These are phyloP conservation scores for Sternarchorhynchus goeldii DNA, from an alignment of 2,797 vertebrate genomes.

Conservation along the genomic window DNA sequence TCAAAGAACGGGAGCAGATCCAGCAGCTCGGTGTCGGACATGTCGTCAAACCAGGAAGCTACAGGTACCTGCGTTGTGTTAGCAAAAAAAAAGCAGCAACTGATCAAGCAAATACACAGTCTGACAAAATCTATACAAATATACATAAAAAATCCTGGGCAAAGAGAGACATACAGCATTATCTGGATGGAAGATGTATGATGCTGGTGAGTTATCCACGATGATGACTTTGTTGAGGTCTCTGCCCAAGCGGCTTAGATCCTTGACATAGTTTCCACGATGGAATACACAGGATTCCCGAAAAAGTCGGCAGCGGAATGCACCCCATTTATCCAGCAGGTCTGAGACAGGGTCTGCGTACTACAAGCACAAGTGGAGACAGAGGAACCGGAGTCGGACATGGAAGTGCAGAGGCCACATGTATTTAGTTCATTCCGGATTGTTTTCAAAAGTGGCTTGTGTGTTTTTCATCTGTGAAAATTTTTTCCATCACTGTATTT, in stretches of 20 bases:
- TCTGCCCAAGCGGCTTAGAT: constrained; percentile 92
- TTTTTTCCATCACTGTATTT: not conserved
- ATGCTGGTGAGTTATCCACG: constrained; percentile 95
- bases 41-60: constrained; percentile 96
- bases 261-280: constrained; percentile 96
- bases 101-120: not conserved
- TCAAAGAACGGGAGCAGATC: constrained; percentile 97
- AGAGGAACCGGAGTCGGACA: not conserved
- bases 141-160: not conserved
- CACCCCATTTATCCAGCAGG: constrained; percentile 93
- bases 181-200: constrained; percentile 96
- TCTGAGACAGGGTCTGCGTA: constrained; percentile 96
- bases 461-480: too few relatives aligned
- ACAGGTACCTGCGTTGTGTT: constrained; percentile 83
- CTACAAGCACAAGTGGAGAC: constrained; percentile 62
- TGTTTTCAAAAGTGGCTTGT: too few relatives aligned
- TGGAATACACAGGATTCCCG: constrained; percentile 98
- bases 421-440: not conserved
- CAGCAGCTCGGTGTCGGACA: constrained; percentile 93
- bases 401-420: not conserved
- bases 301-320: constrained; percentile 91
- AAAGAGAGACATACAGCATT: constrained; percentile 83
- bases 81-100: too few relatives aligned
- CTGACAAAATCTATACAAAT: not conserved
- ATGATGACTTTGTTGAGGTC: constrained; percentile 94